Evolutionary conservation across 2,797 vertebrate genomes (phyloP), one percentile per base, ranked within the genome.

Genomic region (Potorous gilbertii): DNA sequence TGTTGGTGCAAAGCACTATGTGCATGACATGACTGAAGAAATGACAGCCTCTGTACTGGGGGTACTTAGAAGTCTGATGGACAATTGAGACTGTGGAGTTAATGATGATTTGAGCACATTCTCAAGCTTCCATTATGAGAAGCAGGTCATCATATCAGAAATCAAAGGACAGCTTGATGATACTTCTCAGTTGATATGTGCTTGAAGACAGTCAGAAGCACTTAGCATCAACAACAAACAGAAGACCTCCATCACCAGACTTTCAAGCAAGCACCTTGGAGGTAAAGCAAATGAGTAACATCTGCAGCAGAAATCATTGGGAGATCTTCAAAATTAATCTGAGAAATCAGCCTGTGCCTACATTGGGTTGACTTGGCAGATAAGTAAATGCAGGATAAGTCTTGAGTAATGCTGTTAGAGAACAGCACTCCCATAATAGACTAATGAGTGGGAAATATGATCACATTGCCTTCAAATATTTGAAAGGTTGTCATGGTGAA

Each of bases 401-500:
- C 40, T 87, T 87, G 74, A 46, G 74, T 87, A 50, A 87, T 50
- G 74, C 74, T 27, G 40, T 87, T 87, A 46, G 74, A 87, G 74
- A 87, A 50, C 74, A 87, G 40, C 3, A 27, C 40, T 87, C 40
- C 74, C 40, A 27, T 87, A 87, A 87, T 87, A 87, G 74, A 87
- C 74, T 46, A 50, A 87, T 27, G 74, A 87, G 74, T 87, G 74
- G 74, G 74, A 87, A 87, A 87, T 87, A 87, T 27, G 40, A 87
- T 87, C 40, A 12, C 74, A 87, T 24, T 46, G 74, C n/a, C 74
- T 87, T 87, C 74, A 87, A 46, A 87, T 46, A 46, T 87, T 87
- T 46, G 74, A 87, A 87, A 46, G 74, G 74, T 50, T 87, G 74
- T 87, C 74, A 87, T 87, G 74, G 74, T 87, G 74, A 87, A 87